Conservation (phyloP, 2,797 vertebrate genomes). For the Arnoldichthys spilopterus region DNA sequence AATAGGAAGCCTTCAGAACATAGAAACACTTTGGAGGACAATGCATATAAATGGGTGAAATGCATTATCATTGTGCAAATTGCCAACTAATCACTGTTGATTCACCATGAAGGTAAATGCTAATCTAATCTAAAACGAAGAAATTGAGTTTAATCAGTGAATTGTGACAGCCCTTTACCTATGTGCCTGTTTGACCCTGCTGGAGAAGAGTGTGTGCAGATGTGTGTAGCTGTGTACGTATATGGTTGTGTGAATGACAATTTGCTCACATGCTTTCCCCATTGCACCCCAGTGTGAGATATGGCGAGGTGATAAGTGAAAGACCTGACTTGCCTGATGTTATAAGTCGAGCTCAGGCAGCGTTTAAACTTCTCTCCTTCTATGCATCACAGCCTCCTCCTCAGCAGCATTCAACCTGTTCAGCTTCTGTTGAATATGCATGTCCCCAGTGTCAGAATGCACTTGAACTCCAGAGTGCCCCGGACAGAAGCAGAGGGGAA, state of each 20-base stretch:
- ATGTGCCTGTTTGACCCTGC: constrained; percentile 57
- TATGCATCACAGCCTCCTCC: constrained; percentile 17
- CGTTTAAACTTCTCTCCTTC: constrained; percentile 12
- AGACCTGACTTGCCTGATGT: constrained; percentile 21
- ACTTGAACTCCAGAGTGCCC: constrained; percentile 16
- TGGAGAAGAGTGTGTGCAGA: neutral
- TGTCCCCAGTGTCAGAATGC: constrained; percentile 30
- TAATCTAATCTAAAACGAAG: neutral
- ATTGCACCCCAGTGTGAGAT: neutral
- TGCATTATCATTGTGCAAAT: neutral
- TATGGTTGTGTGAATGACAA: neutral
- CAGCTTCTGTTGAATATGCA: constrained; percentile 38
- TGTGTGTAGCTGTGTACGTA: constrained; percentile 26
- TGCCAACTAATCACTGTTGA: neutral
- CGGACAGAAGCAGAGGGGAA: constrained; percentile 32
- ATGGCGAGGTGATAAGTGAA: constrained; percentile 13
- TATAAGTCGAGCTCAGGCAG: constrained; percentile 4
- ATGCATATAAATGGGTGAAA: neutral
- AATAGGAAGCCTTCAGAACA: neutral
- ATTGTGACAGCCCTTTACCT: constrained; percentile 36
- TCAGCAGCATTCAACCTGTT: constrained; percentile 38
- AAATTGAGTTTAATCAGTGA: neutral
- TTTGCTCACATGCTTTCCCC: constrained; percentile 4
- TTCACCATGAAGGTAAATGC: neutral
- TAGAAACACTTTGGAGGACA: neutral